Evolutionary conservation across 2,888 invertebrate species (phyloP).

Genomic region (Netelia virgata): DNA sequence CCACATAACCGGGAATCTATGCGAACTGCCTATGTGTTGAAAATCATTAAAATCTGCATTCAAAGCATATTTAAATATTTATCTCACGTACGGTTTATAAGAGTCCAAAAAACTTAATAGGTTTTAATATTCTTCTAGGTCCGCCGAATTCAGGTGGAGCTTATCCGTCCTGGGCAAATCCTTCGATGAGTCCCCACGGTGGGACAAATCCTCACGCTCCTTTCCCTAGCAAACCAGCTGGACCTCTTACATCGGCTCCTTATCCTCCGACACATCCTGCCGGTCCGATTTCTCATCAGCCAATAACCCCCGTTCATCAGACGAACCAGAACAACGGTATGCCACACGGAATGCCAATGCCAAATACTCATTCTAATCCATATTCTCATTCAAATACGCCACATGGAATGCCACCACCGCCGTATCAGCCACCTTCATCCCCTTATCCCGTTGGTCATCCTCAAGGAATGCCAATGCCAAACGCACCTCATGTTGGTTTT

Average conservation of each 20-base stretch:
- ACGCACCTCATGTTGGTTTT: constrained; percentile 54
- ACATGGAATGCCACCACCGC: constrained; percentile 39
- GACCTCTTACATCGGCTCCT: constrained; percentile 46
- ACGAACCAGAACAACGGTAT: neutral
- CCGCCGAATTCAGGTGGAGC: constrained; percentile 12
- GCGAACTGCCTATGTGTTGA: too few species aligned
- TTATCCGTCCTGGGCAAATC: constrained; percentile 67
- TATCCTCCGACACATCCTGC: constrained; percentile 60
- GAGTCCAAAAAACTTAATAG: neutral
- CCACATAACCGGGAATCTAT: too few species aligned
- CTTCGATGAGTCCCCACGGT: constrained; percentile 32
- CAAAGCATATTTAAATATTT: too few species aligned
- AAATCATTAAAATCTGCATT: too few species aligned
- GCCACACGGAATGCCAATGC: constrained; percentile 30
- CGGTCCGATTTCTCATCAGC: constrained; percentile 53
- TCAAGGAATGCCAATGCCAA: constrained; percentile 57
- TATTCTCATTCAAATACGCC: constrained; percentile 57
- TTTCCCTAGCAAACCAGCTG: neutral
- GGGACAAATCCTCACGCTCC: constrained; percentile 55
- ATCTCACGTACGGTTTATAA: neutral
- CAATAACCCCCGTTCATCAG: constrained; percentile 25
- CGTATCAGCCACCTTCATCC: constrained; percentile 24
- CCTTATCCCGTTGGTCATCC: constrained; percentile 56
- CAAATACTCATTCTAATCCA: constrained; percentile 11
- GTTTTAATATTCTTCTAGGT: constrained; percentile 11